These are phyloP conservation scores for Mellilla xanthometata DNA, from an alignment of 2,888 invertebrate genomes.

Conservation along the genomic window DNA sequence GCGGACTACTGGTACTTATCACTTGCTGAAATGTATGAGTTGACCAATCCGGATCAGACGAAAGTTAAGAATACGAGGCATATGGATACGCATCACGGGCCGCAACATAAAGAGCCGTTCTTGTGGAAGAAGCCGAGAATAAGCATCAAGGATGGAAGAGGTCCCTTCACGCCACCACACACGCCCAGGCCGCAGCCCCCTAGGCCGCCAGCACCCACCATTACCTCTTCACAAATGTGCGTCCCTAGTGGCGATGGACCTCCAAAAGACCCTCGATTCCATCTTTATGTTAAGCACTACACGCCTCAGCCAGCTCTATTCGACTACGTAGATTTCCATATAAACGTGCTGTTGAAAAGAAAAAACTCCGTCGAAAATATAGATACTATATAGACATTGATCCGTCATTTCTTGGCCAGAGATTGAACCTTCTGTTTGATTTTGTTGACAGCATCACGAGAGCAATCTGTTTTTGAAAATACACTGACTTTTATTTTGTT, in stretches of 20 bases:
- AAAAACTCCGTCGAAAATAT: conserved; percentile 62
- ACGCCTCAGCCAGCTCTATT: conserved; percentile 67
- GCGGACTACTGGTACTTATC: conserved; percentile 76
- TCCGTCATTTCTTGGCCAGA: background rate
- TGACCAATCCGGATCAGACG: conserved; percentile 48
- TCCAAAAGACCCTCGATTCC: conserved; percentile 64
- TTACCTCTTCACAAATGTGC: conserved; percentile 43
- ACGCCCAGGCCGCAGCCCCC: conserved; percentile 24
- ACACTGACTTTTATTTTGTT: conserved; percentile 46
- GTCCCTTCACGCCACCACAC: conserved; percentile 54
- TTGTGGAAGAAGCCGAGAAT: conserved; percentile 61
- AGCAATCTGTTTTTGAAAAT: conserved; percentile 58
- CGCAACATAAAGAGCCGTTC: conserved; percentile 65
- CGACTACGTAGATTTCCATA: conserved; percentile 68
- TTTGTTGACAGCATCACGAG: conserved; percentile 42
- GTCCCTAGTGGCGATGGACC: conserved; percentile 34
- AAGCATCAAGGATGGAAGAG: conserved; percentile 43
- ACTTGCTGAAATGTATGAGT: conserved; percentile 73
- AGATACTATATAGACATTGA: conserved; percentile 32
- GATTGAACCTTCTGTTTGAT: conserved; percentile 20
- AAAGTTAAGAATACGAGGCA: conserved; percentile 45
- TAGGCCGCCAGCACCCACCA: conserved; percentile 19
- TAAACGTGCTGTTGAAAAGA: conserved; percentile 57
- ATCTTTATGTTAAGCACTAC: conserved; percentile 68
- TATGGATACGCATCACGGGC: conserved; percentile 54